phyloP scores from a whole-genome alignment of 23 tunicate genomes.

The Trididemnum clinides region DNA sequence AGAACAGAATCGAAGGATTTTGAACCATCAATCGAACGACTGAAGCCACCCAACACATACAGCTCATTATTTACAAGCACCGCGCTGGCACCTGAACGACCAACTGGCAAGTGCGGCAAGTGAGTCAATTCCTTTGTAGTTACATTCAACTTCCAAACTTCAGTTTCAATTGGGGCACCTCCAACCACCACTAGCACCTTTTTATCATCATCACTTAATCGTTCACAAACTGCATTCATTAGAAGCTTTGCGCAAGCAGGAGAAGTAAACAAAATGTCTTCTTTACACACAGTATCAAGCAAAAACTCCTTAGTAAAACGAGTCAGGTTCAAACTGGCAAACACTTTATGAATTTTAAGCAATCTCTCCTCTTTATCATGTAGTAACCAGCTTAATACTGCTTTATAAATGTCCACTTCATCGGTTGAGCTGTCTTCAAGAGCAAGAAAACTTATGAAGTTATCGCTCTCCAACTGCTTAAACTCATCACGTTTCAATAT shows the following conservation, averaged over 20 bases:
- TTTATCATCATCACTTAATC: background rate
- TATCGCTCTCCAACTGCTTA: background rate
- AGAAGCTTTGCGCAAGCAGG: slow-evolving; percentile 3
- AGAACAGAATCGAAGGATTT: background rate
- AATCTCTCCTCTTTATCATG: background rate
- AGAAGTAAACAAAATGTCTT: background rate
- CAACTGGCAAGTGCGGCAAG: background rate
- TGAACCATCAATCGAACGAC: background rate
- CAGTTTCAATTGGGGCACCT: slow-evolving; percentile 5
- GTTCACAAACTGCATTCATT: background rate
- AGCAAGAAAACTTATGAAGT: background rate
- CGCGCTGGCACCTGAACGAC: slow-evolving; percentile 16
- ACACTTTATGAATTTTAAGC: background rate
- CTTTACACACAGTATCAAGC: background rate
- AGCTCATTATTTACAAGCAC: background rate
- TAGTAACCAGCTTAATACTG: slow-evolving; percentile 3
- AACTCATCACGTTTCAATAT: background rate
- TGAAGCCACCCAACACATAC: slow-evolving; percentile 11
- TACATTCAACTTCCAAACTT: background rate
- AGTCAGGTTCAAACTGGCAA: background rate
- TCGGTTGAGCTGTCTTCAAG: background rate
- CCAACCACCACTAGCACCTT: background rate
- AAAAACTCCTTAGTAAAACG: background rate
- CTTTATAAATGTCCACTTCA: slow-evolving; percentile 4
- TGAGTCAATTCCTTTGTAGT: background rate